Evolutionary conservation across 2,888 invertebrate genomes (phyloP), one percentile per base, ranked within the genome.

Genomic region (Amiota minor): DNA sequence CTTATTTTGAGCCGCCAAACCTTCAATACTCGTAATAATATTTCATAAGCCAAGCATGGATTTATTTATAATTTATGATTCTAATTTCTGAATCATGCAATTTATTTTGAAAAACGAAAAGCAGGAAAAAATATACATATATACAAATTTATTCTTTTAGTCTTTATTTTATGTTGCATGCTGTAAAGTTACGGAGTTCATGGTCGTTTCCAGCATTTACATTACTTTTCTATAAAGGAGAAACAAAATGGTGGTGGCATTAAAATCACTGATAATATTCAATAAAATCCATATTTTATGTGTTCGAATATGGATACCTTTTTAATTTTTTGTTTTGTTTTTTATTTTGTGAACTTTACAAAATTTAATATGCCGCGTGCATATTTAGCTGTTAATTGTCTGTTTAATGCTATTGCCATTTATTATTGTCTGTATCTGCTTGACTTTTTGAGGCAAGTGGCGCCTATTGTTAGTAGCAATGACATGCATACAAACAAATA

Each of bases 61-160:
- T 65, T 65, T 65, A 10, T 59, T n/a, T 23, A 65, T 65, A 65
- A 65, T 65, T 65, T 65, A 65, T 65, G 65, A 47, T 65, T 65
- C 65, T 65, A 18, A 47, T 65, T 65, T 65, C 65, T 65, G 65
- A 65, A 47, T 65, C 65, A 65, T 65, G 65, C 65, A n/a, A 35
- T 35, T 35, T 35, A 35, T 35, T 35, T 35, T 8, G 6, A 35
- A 35, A 35, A 35, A 35, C 6, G 6, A 35, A 35, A 35, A 35
- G 35, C 35, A 35, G 35, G 35, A 35, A 35, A 35, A 35, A 35
- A 35, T 6, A 35, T n/a, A 35, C 1, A 23, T 23, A 35, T 35
- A 35, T 35, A 35, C 35, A 35, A 35, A 6, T 35, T 35, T 35
- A 35, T 35, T 35, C 35, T 2, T 35, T 35, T 35, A 35, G 2